These are phyloP conservation scores for Halcyon malimbica DNA, from an alignment of 2,113 vertebrate species.

Conservation along the genomic window DNA sequence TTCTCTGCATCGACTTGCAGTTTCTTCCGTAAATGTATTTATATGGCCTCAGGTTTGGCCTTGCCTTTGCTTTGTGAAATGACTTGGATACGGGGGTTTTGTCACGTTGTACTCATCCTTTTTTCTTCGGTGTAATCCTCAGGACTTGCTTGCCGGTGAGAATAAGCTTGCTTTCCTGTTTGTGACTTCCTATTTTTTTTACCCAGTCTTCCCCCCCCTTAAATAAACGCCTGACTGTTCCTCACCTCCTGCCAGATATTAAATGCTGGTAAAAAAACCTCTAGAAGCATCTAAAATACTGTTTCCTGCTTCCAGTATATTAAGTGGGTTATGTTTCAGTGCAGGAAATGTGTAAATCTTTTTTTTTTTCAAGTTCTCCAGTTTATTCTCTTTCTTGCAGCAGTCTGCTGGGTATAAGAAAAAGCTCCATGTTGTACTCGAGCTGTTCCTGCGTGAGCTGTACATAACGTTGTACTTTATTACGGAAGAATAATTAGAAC, in stretches of 20 bases:
- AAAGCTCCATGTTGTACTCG: background rate
- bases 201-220: background rate
- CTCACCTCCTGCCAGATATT: background rate
- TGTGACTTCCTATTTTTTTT: slow-evolving; percentile 23
- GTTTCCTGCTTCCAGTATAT: background rate
- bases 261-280: background rate
- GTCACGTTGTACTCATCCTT: background rate
- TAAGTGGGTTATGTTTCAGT: background rate
- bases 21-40: background rate
- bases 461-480: background rate
- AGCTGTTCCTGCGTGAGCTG: background rate
- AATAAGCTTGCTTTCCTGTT: slow-evolving; percentile 36
- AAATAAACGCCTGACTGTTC: background rate
- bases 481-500: background rate
- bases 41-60: background rate
- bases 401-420: background rate
- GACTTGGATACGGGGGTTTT: background rate
- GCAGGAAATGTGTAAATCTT: background rate
- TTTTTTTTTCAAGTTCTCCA: background rate
- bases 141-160: background rate
- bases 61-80: background rate
- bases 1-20: background rate
- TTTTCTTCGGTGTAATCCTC: background rate
- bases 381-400: background rate
- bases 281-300: background rate